These are phyloP conservation scores for Idris sp. DNA, from an alignment of 1,140 invertebrate genomes.

Conservation along the genomic window DNA sequence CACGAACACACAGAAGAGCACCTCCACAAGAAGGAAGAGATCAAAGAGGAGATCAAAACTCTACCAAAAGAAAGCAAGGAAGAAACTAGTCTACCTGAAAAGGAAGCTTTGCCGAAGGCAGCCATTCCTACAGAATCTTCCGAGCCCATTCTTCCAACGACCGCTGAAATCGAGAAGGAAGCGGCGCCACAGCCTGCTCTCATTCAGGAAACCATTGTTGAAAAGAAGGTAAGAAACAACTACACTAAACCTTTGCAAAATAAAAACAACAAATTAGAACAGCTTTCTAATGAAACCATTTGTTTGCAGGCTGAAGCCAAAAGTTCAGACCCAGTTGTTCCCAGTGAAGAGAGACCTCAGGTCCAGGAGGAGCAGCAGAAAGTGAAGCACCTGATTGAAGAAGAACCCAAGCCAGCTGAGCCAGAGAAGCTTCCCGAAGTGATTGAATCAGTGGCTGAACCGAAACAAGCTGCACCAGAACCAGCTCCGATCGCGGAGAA, in stretches of 20 bases:
- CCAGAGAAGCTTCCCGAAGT: conserved; percentile 55
- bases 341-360: background rate
- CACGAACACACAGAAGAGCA: conserved; percentile 56
- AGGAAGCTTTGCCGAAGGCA: conserved; percentile 56
- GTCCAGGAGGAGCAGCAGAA: background rate
- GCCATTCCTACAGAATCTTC: conserved; percentile 51
- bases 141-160: conserved; percentile 32
- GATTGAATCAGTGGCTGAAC: conserved; percentile 50
- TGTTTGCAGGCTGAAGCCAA: conserved; percentile 48
- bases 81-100: conserved; percentile 20
- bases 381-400: conserved; percentile 28
- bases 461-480: conserved; percentile 28
- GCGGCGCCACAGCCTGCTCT: conserved; percentile 20
- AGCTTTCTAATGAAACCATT: background rate
- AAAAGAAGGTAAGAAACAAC: conserved; percentile 44
- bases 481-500: conserved; percentile 18
- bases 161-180: conserved; percentile 21
- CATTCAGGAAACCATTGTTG: conserved; percentile 14
- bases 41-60: conserved; percentile 19
- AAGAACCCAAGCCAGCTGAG: conserved; percentile 35
- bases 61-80: conserved; percentile 19
- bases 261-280: too few relatives aligned
- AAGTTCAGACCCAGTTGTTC: conserved; percentile 21
- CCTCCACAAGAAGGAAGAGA: conserved; percentile 29
- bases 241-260: background rate